Conservation (phyloP, 2,797 vertebrate species). For the Melanotaenia nigrans region DNA sequence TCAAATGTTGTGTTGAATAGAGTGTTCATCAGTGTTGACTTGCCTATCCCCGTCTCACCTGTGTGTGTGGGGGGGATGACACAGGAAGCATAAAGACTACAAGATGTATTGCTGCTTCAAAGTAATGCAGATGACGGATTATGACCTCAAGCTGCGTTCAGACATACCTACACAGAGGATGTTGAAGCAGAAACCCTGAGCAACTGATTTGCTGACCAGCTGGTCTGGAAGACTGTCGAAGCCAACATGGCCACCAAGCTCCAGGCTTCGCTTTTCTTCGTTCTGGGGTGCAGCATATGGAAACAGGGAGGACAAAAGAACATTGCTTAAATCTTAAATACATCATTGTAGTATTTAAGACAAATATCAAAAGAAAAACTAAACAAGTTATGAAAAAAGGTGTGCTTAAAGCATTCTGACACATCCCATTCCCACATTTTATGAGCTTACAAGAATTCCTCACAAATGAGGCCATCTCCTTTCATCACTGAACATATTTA, state of each 20-base stretch:
- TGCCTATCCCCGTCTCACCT: constrained; percentile 98
- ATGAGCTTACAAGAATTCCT: constrained; percentile 46
- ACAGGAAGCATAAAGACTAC: not conserved
- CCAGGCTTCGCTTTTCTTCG: constrained; percentile 89
- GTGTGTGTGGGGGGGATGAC: not conserved
- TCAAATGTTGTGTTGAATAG: constrained; percentile 96
- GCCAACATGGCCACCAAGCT: constrained; percentile 92
- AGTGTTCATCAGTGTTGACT: constrained; percentile 96
- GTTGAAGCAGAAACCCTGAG: constrained; percentile 97
- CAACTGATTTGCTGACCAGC: constrained; percentile 95
- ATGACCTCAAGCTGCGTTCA: constrained; percentile 5
- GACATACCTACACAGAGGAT: constrained; percentile 96
- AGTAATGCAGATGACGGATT: not conserved
- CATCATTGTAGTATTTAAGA: not conserved
- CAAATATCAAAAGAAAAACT: not conserved
- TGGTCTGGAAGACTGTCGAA: constrained; percentile 98
- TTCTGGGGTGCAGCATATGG: constrained; percentile 74
- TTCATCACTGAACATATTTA: constrained; percentile 32
- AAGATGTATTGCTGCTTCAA: not conserved
- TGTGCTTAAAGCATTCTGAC: not conserved
- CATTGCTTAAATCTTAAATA: not conserved
- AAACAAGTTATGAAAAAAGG: not conserved
- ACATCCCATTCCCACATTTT: constrained; percentile 28
- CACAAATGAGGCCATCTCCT: constrained; percentile 56
- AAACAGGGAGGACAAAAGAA: constrained; percentile 26